A percentile compares a stretch with the other conserved stretches of the same genome.
phyloP scores from a whole-genome alignment of 2,888 invertebrate species.

The Eupelmus urozonus region DNA sequence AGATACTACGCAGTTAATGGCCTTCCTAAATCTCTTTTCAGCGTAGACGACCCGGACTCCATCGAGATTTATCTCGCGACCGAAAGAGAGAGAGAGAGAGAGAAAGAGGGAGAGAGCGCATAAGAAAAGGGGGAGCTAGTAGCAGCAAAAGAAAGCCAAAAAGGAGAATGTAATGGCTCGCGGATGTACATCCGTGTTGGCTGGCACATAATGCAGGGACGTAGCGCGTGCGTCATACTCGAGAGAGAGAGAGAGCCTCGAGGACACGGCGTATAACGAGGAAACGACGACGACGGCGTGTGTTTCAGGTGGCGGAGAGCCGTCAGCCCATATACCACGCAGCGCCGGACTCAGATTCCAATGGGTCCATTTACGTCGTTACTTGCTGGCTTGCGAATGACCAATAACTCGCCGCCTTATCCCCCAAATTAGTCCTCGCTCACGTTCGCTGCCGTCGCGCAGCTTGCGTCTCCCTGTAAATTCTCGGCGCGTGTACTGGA shows the following conservation, averaged over 20 bases:
- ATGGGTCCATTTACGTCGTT: slow-evolving; percentile 63
- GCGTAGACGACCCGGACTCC: slow-evolving; percentile 35
- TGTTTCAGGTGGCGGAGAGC: slow-evolving; percentile 32
- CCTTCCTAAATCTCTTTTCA: slow-evolving; percentile 44
- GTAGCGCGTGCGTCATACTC: slow-evolving; percentile 42
- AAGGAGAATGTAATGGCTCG: slow-evolving; percentile 43
- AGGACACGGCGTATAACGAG: slow-evolving; percentile 46
- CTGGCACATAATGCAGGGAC: slow-evolving; percentile 19
- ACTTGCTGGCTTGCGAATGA: slow-evolving; percentile 63
- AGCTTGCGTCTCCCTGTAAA: background rate
- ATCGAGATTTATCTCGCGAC: slow-evolving; percentile 57
- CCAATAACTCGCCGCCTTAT: slow-evolving; percentile 71
- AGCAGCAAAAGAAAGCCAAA: slow-evolving; percentile 47
- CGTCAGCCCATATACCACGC: background rate
- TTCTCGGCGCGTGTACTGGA: background rate
- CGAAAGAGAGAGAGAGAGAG: slow-evolving; percentile 18
- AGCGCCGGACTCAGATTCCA: slow-evolving; percentile 54
- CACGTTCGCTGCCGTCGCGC: slow-evolving; percentile 22
- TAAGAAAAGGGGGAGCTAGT: slow-evolving; percentile 1
- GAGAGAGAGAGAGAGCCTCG: background rate
- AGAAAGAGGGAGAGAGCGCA: background rate
- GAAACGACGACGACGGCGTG: slow-evolving; percentile 44
- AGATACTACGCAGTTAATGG: slow-evolving; percentile 50
- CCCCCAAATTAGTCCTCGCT: slow-evolving; percentile 69
- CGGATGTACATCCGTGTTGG: slow-evolving; percentile 24